Evolutionary conservation across 2,888 invertebrate genomes (phyloP), one percentile per base, ranked within the genome.

Genomic region (Helleia helle): DNA sequence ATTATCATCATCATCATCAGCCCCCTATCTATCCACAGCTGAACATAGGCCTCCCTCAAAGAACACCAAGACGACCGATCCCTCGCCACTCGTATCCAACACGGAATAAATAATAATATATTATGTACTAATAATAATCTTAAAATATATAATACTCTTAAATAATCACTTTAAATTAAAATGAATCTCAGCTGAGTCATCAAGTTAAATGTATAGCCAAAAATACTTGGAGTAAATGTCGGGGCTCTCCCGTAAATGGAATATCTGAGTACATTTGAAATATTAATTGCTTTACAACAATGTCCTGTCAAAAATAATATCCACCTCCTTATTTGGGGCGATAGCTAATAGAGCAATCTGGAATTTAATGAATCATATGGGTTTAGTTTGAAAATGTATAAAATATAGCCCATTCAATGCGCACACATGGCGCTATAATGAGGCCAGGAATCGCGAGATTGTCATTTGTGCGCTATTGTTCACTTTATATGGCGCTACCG

Each of bases 401-500:
- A 42, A 40, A 43, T 44, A 45, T 48, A 40, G 47, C 22, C 54
- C 57, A 59, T 66, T 62, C 59, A 63, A 54, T 54, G 59, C n/a
- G n/a, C 71, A 71, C 71, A 71, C 67, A 71, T 72, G 75, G 64
- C 51, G 61, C 63, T 50, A 65, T 79, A 79, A 79, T 70, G 77
- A 79, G 77, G 73, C 60, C 64, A 61, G 58, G 60, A 59, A 62
- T 63, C 60, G 62, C 58, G 47, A 63, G 71, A 77, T 76, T 77
- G 77, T 76, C 76, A 75, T 71, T 75, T 71, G 69, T 66, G 61
- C 70, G 15, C 79, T 80, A 83, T 83, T 83, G 83, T 83, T 65
- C 67, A 74, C 83, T 83, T 62, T 76, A 81, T 83, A 81, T 72
- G 71, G 69, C 75, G 73, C 73, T 60, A 62, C 73, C 62, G 74